Evolutionary conservation across 2,113 vertebrate species (phyloP).

Genomic region (Microcebus murinus): DNA sequence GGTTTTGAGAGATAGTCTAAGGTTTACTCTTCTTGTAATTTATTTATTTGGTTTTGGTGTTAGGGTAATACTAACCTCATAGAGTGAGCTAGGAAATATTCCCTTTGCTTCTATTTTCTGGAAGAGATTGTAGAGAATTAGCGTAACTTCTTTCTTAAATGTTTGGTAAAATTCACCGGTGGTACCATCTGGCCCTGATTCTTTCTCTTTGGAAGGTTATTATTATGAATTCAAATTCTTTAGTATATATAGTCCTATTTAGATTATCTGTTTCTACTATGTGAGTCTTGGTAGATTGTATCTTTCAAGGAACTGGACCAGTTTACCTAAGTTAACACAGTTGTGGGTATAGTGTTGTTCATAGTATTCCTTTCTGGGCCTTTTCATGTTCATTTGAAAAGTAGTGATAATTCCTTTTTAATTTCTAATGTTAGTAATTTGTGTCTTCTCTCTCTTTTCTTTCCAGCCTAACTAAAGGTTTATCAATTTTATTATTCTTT

Average conservation of each 20-base stretch:
- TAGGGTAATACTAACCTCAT: not conserved
- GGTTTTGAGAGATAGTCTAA: no score
- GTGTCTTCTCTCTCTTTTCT: not conserved
- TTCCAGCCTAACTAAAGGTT: not conserved
- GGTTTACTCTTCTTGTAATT: not conserved
- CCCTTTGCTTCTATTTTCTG: not conserved
- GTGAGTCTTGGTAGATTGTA: not conserved
- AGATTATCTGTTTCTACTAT: not conserved
- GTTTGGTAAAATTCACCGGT: not conserved
- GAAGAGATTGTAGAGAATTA: not conserved
- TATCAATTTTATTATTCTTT: not conserved
- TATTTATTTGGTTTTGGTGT: not conserved
- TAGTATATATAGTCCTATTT: not conserved
- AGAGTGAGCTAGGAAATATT: not conserved
- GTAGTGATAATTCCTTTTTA: not conserved
- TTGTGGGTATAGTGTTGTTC: not conserved
- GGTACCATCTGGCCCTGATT: not conserved
- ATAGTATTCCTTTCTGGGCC: not conserved
- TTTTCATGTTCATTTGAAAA: not conserved
- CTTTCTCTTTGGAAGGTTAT: not conserved
- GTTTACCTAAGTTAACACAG: not conserved
- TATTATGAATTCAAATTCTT: not conserved
- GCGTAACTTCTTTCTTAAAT: not conserved
- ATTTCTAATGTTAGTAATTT: not conserved
- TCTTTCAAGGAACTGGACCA: not conserved